These are phyloP conservation scores for Nasonia oneida DNA, from an alignment of 2,888 invertebrate genomes.

Conservation along the genomic window DNA sequence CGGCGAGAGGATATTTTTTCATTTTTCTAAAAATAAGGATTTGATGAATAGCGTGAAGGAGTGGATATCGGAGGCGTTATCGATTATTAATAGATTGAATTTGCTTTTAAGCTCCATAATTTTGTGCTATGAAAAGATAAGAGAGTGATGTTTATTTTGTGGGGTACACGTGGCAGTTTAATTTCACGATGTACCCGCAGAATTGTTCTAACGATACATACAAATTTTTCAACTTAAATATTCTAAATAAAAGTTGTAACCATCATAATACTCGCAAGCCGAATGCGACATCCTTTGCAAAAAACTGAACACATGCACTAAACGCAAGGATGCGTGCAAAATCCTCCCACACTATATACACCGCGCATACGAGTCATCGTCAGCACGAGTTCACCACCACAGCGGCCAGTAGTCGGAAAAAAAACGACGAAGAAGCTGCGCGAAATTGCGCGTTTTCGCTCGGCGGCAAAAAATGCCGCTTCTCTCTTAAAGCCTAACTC, in stretches of 20 bases:
- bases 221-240: too few species aligned
- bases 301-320: neutral
- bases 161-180: neutral
- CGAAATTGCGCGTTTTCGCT: slow-evolving; percentile 55
- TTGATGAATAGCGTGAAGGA: neutral
- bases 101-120: neutral
- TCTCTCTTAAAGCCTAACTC: neutral
- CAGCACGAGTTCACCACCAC: neutral
- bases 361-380: neutral
- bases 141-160: neutral
- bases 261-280: neutral
- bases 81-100: neutral
- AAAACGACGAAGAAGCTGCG: slow-evolving; percentile 11
- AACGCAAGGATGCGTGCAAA: neutral
- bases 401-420: slow-evolving; percentile 3
- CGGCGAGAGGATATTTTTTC: too few species aligned
- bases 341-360: neutral
- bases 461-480: slow-evolving; percentile 5
- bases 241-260: neutral
- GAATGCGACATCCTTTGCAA: neutral
- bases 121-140: neutral
- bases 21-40: neutral
- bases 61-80: neutral
- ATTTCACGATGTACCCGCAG: too few species aligned
- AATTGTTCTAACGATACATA: too few species aligned